Base-by-base conservation (phyloP, 2,888 invertebrate species). In the Perizoma flavofasciatum region DNA sequence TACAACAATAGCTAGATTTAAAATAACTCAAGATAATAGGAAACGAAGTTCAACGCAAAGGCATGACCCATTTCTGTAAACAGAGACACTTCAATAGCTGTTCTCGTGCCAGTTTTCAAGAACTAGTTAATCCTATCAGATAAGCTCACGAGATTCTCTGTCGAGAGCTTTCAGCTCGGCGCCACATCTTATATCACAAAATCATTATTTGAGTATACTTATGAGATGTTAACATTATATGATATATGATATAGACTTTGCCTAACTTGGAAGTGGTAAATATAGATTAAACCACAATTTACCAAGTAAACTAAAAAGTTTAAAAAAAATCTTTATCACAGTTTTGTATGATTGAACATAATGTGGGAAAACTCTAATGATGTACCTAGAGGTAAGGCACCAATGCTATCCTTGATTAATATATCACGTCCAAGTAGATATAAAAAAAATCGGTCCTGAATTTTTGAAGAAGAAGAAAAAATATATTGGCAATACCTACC, bases 111-210 rank as follows among this genome's bases (percentile, higher is more conserved):
- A 75, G 73, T 76, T 77, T 66, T 70, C 74, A 70, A 72, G 78
- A 76, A 79, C 78, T 68, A 71, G 79, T 77, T 86, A 88, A 89
- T 86, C 86, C 80, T 61, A 63, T 71, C 70, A 74, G 81, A 75
- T 82, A 81, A 85, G 82, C 85, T 78, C 73, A 76, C 76, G 73
- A 74, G 79, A 83, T 81, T 81, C 78, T 74, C 73, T 70, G 75
- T 74, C 72, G 71, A 79, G 81, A 81, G 81, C 75, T 78, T 77
- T 80, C 67, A 71, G 63, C 68, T 53, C 52, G 74, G 78, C 80
- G 82, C 78, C 81, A 63, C 61, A 62, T 68, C 68, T 72, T 74
- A 74, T 73, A 72, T 78, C 73, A 72, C 55, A 62, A 22, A 57
- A 68, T 58, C 61, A 66, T 68, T 67, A 71, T 58, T 61, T 56